Conservation (phyloP, 2,113 vertebrate species). For the Xiphophorus hellerii region DNA sequence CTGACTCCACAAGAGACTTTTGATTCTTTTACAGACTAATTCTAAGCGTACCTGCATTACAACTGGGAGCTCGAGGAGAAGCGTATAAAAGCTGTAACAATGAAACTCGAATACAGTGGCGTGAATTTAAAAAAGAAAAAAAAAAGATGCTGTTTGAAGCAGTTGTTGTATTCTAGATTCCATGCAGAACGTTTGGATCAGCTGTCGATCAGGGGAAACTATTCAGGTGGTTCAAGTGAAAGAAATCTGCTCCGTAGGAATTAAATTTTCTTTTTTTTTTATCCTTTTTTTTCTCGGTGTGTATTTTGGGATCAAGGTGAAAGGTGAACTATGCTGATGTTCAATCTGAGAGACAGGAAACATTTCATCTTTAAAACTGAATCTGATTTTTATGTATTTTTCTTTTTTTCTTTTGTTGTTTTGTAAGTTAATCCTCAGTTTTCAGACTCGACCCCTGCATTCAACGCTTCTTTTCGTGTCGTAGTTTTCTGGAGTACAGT, state of each 20-base stretch:
- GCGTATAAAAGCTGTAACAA: slow-evolving; percentile 75
- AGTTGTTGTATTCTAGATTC: slow-evolving; percentile 81
- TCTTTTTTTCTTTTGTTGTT: slow-evolving; percentile 32
- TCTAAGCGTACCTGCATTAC: slow-evolving; percentile 65
- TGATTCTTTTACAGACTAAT: slow-evolving; percentile 72
- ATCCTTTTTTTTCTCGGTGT: slow-evolving; percentile 68
- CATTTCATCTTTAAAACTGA: slow-evolving; percentile 76
- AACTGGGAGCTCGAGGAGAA: slow-evolving; percentile 59
- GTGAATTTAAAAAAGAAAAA: slow-evolving; percentile 73
- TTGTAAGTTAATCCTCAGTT: slow-evolving; percentile 76
- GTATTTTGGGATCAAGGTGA: slow-evolving; percentile 75
- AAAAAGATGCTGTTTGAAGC: slow-evolving; percentile 80
- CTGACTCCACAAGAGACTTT: slow-evolving; percentile 78
- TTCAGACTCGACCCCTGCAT: slow-evolving; percentile 70
- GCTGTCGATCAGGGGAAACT: slow-evolving; percentile 73
- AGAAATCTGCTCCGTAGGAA: slow-evolving; percentile 71
- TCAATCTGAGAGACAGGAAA: slow-evolving; percentile 70
- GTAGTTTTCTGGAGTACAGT: slow-evolving; percentile 79
- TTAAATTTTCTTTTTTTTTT: slow-evolving; percentile 59
- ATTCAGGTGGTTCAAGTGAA: slow-evolving; percentile 54
- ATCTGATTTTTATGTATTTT: slow-evolving; percentile 65
- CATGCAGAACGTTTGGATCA: slow-evolving; percentile 72
- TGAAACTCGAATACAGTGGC: slow-evolving; percentile 74
- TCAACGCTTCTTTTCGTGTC: slow-evolving; percentile 79
- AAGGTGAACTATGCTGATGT: slow-evolving; percentile 72